phyloP scores from a whole-genome alignment of 2,888 invertebrate species.

The Andrena trimmerana region DNA sequence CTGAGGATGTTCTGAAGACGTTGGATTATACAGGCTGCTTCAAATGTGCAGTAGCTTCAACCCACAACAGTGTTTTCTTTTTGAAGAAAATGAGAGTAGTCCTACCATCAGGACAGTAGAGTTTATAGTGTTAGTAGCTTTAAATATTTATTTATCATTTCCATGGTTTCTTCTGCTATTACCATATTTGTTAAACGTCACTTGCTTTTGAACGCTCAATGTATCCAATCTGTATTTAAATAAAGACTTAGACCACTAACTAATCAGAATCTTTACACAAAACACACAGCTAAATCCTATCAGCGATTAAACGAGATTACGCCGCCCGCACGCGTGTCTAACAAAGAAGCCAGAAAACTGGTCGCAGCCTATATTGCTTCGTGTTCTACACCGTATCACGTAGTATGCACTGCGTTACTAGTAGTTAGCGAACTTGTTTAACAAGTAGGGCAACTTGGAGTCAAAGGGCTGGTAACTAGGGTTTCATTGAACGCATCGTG shows the following conservation, averaged over 20 bases:
- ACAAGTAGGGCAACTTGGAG: constrained; percentile 52
- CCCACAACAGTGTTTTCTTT: too few relatives aligned
- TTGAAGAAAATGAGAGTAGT: too few relatives aligned
- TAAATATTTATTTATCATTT: not conserved
- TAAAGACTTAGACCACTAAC: not conserved
- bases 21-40: too few relatives aligned
- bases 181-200: not conserved
- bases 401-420: constrained; percentile 8
- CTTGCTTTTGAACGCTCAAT: not conserved
- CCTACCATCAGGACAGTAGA: too few relatives aligned
- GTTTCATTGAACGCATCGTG: constrained; percentile 41
- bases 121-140: too few relatives aligned
- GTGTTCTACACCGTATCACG: constrained; percentile 18
- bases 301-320: not conserved
- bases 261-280: not conserved
- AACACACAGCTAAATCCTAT: not conserved
- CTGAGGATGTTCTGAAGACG: too few relatives aligned
- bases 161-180: not conserved
- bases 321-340: not conserved
- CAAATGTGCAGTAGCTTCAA: too few relatives aligned
- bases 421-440: constrained; percentile 51
- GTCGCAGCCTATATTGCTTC: constrained; percentile 8
- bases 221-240: not conserved
- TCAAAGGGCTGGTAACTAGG: constrained; percentile 57
- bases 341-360: constrained; percentile 9